Evolutionary conservation across 2,888 invertebrate genomes (phyloP), one percentile per base, ranked within the genome.

Genomic region (Drosophila melanosoma): DNA sequence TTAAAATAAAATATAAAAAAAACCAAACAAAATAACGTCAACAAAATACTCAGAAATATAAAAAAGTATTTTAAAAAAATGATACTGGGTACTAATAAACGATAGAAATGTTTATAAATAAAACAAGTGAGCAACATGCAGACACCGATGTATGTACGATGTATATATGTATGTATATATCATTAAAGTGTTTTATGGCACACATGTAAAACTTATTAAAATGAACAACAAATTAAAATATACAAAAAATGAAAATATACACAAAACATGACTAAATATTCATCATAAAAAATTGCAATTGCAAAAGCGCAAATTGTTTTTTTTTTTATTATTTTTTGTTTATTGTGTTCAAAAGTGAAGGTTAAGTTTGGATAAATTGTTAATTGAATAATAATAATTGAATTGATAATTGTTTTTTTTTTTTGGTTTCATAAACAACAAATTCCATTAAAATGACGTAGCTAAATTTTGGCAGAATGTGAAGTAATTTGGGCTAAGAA

Each of bases 61-160:
- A 60, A 36, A n/a, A 63, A 81, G 59, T 78, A 66, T 81, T 78
- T 63, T 2, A 51, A 72, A 78, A 35, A 72, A 81, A 71, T 76
- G 40, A 17, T 56, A 53, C 32, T 69, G 38, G 33, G 64, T 74
- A 74, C 66, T 67, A 74, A 67, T 69, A 78, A 78, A 60, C 35
- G 69, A 48, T 69, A 73, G 54, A 79, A 73, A 81, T 69, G 54
- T 74, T 81, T 79, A 81, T 68, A 81, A 82, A 79, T 79, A 79
- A 69, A 70, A 65, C 82, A 79, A 81, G 72, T 78, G 72, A 60
- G 58, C 53, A 62, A 76, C n/a, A 49, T 56, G 54, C 42, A 66
- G 26, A 69, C 6, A 36, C 20, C 35, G 11, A 23, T 45, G 45
- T 45, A 45, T 45, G 45, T 23, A 12, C 53, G 26, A 33, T 35